Evolutionary conservation across 2,797 vertebrate genomes (phyloP).

Genomic region (Nannoperca australis): DNA sequence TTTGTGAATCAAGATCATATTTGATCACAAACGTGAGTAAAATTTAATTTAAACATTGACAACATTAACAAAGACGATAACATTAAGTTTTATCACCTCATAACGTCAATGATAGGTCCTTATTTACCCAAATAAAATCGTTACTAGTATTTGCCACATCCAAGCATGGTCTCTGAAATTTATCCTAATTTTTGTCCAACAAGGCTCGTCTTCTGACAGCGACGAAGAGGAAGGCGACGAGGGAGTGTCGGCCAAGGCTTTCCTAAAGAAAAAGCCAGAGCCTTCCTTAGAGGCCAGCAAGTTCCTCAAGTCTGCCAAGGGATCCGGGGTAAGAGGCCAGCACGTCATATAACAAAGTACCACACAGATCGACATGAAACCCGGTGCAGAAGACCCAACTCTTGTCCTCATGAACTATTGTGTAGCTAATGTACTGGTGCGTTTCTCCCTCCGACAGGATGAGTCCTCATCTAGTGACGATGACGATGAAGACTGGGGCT

Average conservation of each 20-base stretch:
- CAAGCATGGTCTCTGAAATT: conserved; percentile 5
- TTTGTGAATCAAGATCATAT: neutral
- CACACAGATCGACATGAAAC: neutral
- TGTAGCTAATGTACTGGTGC: neutral
- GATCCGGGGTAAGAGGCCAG: conserved; percentile 81
- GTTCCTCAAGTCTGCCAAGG: conserved; percentile 87
- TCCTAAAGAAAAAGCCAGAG: conserved; percentile 92
- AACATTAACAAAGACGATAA: neutral
- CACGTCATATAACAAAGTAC: neutral
- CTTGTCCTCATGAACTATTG: neutral
- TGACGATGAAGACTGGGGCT: conserved; percentile 91
- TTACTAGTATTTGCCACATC: neutral
- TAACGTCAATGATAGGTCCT: neutral
- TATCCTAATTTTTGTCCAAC: neutral
- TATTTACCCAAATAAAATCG: neutral
- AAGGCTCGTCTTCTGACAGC: conserved; percentile 82
- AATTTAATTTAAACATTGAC: neutral
- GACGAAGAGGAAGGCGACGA: conserved; percentile 80
- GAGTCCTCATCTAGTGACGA: conserved; percentile 89
- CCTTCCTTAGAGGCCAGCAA: conserved; percentile 84
- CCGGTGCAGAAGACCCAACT: neutral
- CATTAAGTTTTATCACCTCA: neutral
- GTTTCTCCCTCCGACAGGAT: conserved; percentile 67
- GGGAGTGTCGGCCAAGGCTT: conserved; percentile 83
- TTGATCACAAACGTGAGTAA: neutral